These are phyloP conservation scores for Rhinichthys klamathensis DNA, from an alignment of 2,113 vertebrate genomes.

Conservation along the genomic window DNA sequence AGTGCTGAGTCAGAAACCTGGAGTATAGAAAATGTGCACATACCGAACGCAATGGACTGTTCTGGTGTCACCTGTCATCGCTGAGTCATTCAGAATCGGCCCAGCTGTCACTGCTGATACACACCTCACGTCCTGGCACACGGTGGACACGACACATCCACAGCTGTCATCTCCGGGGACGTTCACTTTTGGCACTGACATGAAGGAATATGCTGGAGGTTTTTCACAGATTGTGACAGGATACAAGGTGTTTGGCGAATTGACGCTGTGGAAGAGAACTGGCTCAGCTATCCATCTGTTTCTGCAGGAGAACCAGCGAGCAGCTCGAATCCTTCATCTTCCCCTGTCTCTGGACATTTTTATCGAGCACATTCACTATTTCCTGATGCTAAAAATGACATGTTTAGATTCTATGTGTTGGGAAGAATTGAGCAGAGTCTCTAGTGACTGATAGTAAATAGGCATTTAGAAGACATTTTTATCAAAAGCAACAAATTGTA, in stretches of 20 bases:
- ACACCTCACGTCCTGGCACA: constrained; percentile 21
- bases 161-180: constrained; percentile 35
- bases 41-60: not conserved
- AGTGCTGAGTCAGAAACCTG: constrained; percentile 32
- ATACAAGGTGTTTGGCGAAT: constrained; percentile 32
- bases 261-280: not conserved
- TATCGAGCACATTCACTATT: not conserved
- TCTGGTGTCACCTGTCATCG: constrained; percentile 20
- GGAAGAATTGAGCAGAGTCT: not conserved
- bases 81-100: not conserved
- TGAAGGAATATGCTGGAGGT: constrained; percentile 25
- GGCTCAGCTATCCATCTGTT: not conserved
- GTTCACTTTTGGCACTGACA: not conserved
- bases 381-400: not conserved
- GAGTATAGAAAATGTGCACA: not conserved
- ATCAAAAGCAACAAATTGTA: not conserved
- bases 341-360: not conserved
- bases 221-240: constrained; percentile 35
- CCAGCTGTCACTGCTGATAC: constrained; percentile 1
- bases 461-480: not conserved
- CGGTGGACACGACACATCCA: constrained; percentile 4
- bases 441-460: not conserved
- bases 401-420: constrained; percentile 16
- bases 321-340: not conserved
- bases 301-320: not conserved